Conservation (phyloP, 2,888 invertebrate species). For the Limnephilus auricula region DNA sequence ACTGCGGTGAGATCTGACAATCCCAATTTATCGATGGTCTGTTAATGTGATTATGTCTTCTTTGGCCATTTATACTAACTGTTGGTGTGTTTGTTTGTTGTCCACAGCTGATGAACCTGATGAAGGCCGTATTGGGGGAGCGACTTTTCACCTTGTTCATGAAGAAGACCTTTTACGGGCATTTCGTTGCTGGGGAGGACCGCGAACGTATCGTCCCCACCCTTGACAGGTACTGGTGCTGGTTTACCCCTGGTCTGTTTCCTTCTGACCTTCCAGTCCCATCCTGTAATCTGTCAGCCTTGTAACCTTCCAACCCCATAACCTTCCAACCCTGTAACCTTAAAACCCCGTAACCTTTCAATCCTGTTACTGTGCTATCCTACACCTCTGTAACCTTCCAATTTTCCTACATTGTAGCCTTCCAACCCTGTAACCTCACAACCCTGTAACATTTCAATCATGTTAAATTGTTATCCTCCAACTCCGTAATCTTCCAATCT, state of each 20-base stretch:
- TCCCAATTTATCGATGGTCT: not conserved
- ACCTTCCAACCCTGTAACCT: not conserved
- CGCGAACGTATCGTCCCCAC: conserved; percentile 91
- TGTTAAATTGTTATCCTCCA: not conserved
- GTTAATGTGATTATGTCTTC: not conserved
- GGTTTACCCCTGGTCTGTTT: not conserved
- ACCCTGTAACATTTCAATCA: not conserved
- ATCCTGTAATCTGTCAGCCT: not conserved
- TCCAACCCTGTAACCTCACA: not conserved
- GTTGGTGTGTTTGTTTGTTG: conserved; percentile 55
- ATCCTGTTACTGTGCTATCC: too few species aligned
- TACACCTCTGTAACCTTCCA: not conserved
- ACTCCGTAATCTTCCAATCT: not conserved
- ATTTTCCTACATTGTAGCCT: not conserved
- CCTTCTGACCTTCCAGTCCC: not conserved
- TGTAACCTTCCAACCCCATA: not conserved
- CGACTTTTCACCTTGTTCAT: conserved; percentile 89
- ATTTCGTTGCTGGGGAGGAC: conserved; percentile 99
- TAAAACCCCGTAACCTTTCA: not conserved
- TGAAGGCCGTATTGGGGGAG: conserved; percentile 87
- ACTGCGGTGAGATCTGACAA: not conserved
- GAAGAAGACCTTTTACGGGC: conserved; percentile 98
- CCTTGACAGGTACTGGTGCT: conserved; percentile 81
- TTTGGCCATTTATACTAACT: not conserved
- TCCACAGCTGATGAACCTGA: conserved; percentile 89